Percentiles rank a stretch among this genome's conserved stretches.
Conservation (phyloP, 1,140 invertebrate genomes). For the Drosophila neocordata region DNA sequence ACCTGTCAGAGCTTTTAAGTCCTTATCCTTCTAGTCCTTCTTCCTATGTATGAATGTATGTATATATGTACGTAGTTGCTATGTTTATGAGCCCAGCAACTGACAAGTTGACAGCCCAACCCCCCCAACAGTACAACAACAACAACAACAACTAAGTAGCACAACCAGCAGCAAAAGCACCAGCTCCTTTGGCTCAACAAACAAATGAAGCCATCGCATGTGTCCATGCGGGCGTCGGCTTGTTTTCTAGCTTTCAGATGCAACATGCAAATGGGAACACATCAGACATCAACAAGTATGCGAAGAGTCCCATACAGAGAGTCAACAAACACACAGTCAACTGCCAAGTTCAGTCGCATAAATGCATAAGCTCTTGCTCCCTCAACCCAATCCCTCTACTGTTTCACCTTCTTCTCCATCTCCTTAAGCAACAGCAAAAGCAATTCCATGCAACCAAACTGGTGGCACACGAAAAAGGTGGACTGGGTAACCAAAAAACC, state of each 20-base stretch:
- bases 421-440: slow-evolving; percentile 1
- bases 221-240: slow-evolving; percentile 44
- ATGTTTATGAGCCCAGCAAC: slow-evolving; percentile 57
- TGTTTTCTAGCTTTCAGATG: slow-evolving; percentile 28
- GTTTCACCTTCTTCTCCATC: background rate
- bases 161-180: slow-evolving; percentile 7
- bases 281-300: slow-evolving; percentile 56
- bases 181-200: slow-evolving; percentile 31
- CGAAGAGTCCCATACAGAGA: slow-evolving; percentile 14
- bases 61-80: slow-evolving; percentile 17
- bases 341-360: slow-evolving; percentile 69
- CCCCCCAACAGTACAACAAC: slow-evolving; percentile 21
- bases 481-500: background rate
- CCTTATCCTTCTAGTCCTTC: slow-evolving; percentile 50
- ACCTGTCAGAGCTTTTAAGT: slow-evolving; percentile 71
- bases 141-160: slow-evolving; percentile 17
- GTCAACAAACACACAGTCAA: slow-evolving; percentile 37
- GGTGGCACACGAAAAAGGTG: slow-evolving; percentile 39
- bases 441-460: slow-evolving; percentile 23
- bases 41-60: background rate
- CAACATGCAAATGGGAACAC: slow-evolving; percentile 52
- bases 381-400: slow-evolving; percentile 11
- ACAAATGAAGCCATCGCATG: slow-evolving; percentile 51
- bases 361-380: slow-evolving; percentile 59
- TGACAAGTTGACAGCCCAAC: slow-evolving; percentile 72